Conservation (phyloP, 2,888 invertebrate species). For the Rosalia funebris region DNA sequence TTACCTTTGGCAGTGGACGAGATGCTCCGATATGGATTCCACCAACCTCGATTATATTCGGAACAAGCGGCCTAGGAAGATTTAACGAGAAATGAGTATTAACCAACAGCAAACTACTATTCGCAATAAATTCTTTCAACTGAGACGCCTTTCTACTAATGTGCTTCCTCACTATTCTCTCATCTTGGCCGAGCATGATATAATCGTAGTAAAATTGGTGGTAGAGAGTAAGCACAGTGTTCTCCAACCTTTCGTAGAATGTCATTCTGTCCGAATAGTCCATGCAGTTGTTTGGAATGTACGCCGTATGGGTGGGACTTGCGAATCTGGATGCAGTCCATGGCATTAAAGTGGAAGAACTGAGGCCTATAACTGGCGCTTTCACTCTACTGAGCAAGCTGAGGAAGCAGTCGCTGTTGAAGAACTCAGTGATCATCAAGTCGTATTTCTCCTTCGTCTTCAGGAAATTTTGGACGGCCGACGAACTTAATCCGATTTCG, state of each 20-base stretch:
- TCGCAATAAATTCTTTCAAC: conserved; percentile 60
- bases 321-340: conserved; percentile 65
- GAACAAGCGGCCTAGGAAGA: conserved; percentile 63
- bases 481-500: conserved; percentile 45
- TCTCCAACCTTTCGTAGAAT: conserved; percentile 59
- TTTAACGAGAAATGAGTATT: conserved; percentile 65
- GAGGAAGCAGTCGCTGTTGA: conserved; percentile 76
- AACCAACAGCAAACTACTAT: conserved; percentile 63
- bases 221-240: conserved; percentile 51
- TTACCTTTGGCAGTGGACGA: conserved; percentile 47
- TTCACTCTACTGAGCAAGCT: conserved; percentile 71
- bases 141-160: conserved; percentile 51
- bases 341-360: conserved; percentile 63
- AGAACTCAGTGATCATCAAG: conserved; percentile 73
- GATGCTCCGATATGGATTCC: conserved; percentile 65
- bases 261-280: conserved; percentile 51
- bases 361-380: conserved; percentile 69
- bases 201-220: conserved; percentile 46
- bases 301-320: conserved; percentile 64
- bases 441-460: conserved; percentile 69
- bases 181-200: conserved; percentile 61
- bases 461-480: conserved; percentile 60
- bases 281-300: conserved; percentile 64
- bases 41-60: conserved; percentile 66
- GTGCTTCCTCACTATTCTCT: conserved; percentile 46